phyloP scores from a whole-genome alignment of 2,888 invertebrate genomes.

The Auanema freiburgensis region DNA sequence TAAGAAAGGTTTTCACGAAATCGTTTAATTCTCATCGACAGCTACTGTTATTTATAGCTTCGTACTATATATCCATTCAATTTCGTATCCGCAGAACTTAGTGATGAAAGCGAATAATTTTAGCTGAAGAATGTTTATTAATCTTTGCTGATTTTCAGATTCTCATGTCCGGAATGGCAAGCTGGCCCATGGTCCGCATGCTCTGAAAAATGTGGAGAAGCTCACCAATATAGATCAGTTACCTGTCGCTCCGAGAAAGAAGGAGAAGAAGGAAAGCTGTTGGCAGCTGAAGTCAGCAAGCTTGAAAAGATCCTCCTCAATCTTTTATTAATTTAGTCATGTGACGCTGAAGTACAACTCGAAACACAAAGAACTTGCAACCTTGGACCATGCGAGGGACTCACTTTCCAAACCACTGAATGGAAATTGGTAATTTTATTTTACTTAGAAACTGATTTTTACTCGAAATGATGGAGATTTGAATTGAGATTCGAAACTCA shows the following conservation, averaged over 20 bases:
- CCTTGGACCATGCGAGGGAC: slow-evolving; percentile 80
- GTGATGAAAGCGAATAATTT: slow-evolving; percentile 12
- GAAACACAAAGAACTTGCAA: slow-evolving; percentile 63
- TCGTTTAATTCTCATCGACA: no score
- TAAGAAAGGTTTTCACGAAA: no score
- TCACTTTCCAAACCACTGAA: slow-evolving; percentile 84
- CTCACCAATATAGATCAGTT: slow-evolving; percentile 65
- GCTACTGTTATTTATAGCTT: no score
- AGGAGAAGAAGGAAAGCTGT: slow-evolving; percentile 74
- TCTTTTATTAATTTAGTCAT: slow-evolving; percentile 23
- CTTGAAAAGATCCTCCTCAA: background rate
- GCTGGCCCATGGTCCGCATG: slow-evolving; percentile 88
- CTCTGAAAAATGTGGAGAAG: slow-evolving; percentile 77
- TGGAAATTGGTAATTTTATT: slow-evolving; percentile 81
- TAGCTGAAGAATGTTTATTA: no score
- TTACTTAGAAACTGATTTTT: no score
- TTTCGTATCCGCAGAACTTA: no score
- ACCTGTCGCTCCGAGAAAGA: slow-evolving; percentile 63
- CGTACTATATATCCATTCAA: no score
- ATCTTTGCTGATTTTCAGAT: no score
- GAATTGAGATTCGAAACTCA: no score
- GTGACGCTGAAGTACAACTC: slow-evolving; percentile 53
- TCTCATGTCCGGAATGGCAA: slow-evolving; percentile 84
- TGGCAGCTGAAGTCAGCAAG: slow-evolving; percentile 69
- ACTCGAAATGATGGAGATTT: no score